phyloP scores from a whole-genome alignment of 2,888 invertebrate genomes.

The Uropetala carovei region DNA sequence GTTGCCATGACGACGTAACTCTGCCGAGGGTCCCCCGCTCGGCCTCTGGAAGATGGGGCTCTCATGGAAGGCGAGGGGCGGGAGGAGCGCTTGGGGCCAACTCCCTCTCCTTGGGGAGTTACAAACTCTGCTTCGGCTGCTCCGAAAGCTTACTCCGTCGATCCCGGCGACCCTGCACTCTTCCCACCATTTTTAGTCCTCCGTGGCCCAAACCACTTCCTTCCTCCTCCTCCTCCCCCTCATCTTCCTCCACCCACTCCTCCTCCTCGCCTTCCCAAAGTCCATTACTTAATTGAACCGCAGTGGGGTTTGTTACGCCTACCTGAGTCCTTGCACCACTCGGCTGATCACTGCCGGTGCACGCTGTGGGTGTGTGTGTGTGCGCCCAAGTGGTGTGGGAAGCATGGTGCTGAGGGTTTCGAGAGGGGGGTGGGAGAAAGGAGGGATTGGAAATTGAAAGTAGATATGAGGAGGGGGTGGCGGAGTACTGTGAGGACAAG shows the following conservation, averaged over 20 bases:
- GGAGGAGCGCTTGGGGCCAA: neutral
- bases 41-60: neutral
- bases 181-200: neutral
- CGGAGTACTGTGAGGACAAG: neutral
- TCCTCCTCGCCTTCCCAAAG: slow-evolving; percentile 3
- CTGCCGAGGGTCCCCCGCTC: neutral
- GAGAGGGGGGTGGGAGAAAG: neutral
- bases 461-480: neutral
- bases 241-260: neutral
- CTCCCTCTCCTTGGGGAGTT: slow-evolving; percentile 8
- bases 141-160: neutral
- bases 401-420: neutral
- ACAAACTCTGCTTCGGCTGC: neutral
- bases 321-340: slow-evolving; percentile 28
- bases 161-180: neutral
- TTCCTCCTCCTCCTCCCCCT: neutral
- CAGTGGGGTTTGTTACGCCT: slow-evolving; percentile 45
- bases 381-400: neutral
- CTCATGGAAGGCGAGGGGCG: neutral
- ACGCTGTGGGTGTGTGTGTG: neutral
- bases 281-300: slow-evolving; percentile 63
- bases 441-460: neutral
- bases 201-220: neutral
- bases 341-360: slow-evolving; percentile 36
- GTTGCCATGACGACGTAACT: slow-evolving; percentile 46